Conservation (phyloP, 2,888 invertebrate genomes). For the Trisateles emortualis region DNA sequence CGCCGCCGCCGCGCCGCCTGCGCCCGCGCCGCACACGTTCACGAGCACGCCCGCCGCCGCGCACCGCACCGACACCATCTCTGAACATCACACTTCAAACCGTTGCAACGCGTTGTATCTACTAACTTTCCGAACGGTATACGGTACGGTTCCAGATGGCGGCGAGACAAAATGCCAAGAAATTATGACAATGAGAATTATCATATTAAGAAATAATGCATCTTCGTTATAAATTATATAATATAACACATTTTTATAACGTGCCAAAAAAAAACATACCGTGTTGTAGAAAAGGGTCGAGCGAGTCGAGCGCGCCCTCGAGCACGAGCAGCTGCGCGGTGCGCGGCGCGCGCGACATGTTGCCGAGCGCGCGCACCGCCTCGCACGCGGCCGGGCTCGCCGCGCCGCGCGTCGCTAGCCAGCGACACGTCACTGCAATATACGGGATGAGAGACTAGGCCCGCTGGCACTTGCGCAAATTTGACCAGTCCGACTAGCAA, state of each 20-base stretch:
- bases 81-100: conserved; percentile 60
- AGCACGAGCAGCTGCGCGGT: conserved; percentile 91
- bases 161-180: too few relatives aligned
- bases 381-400: conserved; percentile 81
- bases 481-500: too few relatives aligned
- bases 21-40: conserved; percentile 87
- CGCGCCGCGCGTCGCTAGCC: conserved; percentile 58
- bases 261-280: too few relatives aligned
- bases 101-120: too few relatives aligned
- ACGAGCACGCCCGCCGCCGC: conserved; percentile 94
- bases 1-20: conserved; percentile 75
- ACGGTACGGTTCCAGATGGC: too few relatives aligned
- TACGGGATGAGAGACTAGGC: not conserved
- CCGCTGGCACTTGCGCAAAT: too few relatives aligned
- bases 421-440: conserved; percentile 66
- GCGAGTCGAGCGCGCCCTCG: conserved; percentile 88
- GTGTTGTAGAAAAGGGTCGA: conserved; percentile 87
- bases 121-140: too few relatives aligned
- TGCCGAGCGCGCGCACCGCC: conserved; percentile 93
- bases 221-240: too few relatives aligned
- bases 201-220: too few relatives aligned
- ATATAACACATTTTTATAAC: too few relatives aligned
- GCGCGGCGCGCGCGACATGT: conserved; percentile 91
- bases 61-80: conserved; percentile 89
- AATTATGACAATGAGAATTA: too few relatives aligned